Evolutionary conservation across 2,888 invertebrate genomes (phyloP).

Genomic region (Pecten maximus): DNA sequence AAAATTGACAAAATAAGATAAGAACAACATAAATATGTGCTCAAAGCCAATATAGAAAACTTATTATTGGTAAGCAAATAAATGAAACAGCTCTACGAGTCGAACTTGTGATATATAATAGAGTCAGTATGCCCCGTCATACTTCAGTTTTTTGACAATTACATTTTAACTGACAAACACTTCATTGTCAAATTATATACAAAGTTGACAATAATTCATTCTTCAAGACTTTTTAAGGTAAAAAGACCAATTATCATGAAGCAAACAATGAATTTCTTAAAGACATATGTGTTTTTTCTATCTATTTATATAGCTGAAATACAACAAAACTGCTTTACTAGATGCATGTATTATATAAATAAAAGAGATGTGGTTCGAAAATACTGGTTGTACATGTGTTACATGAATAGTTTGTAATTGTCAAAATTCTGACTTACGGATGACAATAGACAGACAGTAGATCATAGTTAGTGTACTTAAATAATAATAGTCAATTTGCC

Average conservation of each 20-base stretch:
- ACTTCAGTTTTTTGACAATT: background rate
- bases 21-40: constrained; percentile 13
- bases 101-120: background rate
- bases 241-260: background rate
- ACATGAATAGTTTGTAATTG: background rate
- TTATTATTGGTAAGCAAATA: constrained; percentile 1
- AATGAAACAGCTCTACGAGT: background rate
- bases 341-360: too few relatives aligned
- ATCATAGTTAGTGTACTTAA: background rate
- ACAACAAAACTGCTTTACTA: too few relatives aligned
- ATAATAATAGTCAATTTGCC: background rate
- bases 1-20: background rate
- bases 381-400: background rate
- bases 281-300: too few relatives aligned
- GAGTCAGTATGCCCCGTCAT: background rate
- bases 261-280: too few relatives aligned
- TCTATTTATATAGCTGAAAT: too few relatives aligned
- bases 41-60: constrained; percentile 12
- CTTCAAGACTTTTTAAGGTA: too few relatives aligned
- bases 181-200: too few relatives aligned
- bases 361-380: too few relatives aligned
- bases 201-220: background rate
- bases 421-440: background rate
- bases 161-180: background rate
- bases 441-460: background rate